Evolutionary conservation across 1,140 invertebrate genomes (phyloP), one percentile per base, ranked within the genome.

Genomic region (Drosophila setifemur): DNA sequence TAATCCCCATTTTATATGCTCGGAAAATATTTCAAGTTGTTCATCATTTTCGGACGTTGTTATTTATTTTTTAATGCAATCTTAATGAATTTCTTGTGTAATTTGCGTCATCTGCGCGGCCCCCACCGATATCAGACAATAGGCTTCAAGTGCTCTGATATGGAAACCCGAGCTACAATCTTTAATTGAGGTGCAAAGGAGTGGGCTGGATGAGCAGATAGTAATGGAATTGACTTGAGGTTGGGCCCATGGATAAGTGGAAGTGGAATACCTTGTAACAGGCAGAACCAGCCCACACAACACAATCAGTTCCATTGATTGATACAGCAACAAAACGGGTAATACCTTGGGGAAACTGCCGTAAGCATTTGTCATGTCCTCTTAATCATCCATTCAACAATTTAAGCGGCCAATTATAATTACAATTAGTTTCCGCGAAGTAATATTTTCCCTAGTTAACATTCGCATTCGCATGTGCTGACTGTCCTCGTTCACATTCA

Each of bases 61-160:
- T 14, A 35, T 39, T 12, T 33, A 21, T 39, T 58, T 69, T 57
- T 47, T 57, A 68, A 68, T 44, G 39, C 63, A 47, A 55, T 55
- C 53, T 70, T 60, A 70, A 70, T 70, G 53, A 70, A 60, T 71
- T 69, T 60, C 37, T 35, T 68, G 63, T 69, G 37, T 68, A 42
- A 70, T 50, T 60, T 70, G 67, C 67, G 67, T 70, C 67, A 70
- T 70, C 53, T 70, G 39, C 25, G 42, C 3, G 37, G 35, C 31
- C 14, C 57, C 7, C 55, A 67, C 68, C 66, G 25, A 69, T 69
- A 69, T 69, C 67, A 70, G 67, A 23, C 19, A 43, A 70, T 70
- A 48, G 42, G 6, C 42, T 19, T 55, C 42, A 28, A 69, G 37
- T 49, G 64, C 26, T 40, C 42, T 48, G 60, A 64, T 64, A 64